Evolutionary conservation across 2,797 vertebrate genomes (phyloP).

Genomic region (Falco concolor): DNA sequence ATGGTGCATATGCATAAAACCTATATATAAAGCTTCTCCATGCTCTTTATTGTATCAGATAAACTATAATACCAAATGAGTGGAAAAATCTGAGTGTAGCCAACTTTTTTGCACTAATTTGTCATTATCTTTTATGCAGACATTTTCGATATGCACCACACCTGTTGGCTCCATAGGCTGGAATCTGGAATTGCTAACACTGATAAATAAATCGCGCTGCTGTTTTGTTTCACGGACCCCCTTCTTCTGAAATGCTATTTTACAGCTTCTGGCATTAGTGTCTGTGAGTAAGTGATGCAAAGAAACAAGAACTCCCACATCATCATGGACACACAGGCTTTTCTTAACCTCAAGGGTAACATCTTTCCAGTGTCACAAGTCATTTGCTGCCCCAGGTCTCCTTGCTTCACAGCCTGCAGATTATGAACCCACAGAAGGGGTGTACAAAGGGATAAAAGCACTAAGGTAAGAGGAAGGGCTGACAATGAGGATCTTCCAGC

Average conservation of each 20-base stretch:
- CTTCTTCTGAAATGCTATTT: background rate
- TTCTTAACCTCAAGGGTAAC: background rate
- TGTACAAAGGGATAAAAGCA: fast-evolving
- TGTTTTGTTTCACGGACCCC: background rate
- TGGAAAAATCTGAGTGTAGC: background rate
- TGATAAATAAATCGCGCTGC: background rate
- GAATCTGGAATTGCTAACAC: background rate
- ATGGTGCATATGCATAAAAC: background rate
- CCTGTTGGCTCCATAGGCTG: background rate
- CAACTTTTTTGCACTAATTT: background rate
- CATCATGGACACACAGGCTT: background rate
- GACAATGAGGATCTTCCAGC: background rate
- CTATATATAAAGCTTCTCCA: background rate
- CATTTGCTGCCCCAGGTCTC: background rate
- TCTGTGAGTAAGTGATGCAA: background rate
- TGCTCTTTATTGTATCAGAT: background rate
- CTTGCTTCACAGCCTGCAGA: background rate
- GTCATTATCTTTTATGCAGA: background rate
- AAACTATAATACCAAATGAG: background rate
- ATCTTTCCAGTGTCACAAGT: background rate
- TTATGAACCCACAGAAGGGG: background rate
- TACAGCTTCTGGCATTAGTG: background rate
- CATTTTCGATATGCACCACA: background rate
- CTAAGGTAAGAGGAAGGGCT: background rate
- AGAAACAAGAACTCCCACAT: background rate